Base-by-base conservation (phyloP, 2,888 invertebrate species). In the Limnephilus auricula region DNA sequence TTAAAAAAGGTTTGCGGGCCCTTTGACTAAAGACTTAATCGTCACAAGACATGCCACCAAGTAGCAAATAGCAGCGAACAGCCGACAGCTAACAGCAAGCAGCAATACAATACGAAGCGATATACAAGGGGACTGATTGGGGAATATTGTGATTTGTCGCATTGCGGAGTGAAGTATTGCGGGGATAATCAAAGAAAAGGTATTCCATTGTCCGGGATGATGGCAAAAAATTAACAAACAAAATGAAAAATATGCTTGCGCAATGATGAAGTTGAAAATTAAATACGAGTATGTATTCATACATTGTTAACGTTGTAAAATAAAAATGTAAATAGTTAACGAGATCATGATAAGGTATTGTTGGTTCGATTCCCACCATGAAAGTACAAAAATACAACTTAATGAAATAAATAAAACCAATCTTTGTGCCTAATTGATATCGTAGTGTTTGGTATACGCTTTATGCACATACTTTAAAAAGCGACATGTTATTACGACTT, bases 141-240 rank as follows among this genome's bases (percentile, higher is more conserved):
- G 40, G 30, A 85, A 85, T 85, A 85, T 85, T 40, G 45, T 34
- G 40, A 85, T 85, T 85, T 85, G 85, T 85, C 85, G 85, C 85
- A 85, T n/a, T 85, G 85, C 85, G 40, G 85, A 85, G 12, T 37
- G 45, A 40, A n/a, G 18, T 32, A 32, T 80, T 80, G 80, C 31
- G 32, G 9, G 18, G 80, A 15, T 32, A 18, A 80, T 80, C 31
- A 80, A 32, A 80, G 32, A 32, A 80, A 80, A 32, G 18, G 15
- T 32, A 18, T 31, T 32, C 15, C 10, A 80, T 9, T n/a, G 65
- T 65, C 9, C 65, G 31, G 15, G 30, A 80, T 12, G 30, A 15
- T 9, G 65, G 25, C 18, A 25, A 65, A 65, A 25, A 18, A 25
- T 65, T 5, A 65, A 65, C 25, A 65, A 65, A 50, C 18, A 50